These are phyloP conservation scores for Camponotus floridanus DNA, from an alignment of 1,140 invertebrate genomes.

Conservation along the genomic window DNA sequence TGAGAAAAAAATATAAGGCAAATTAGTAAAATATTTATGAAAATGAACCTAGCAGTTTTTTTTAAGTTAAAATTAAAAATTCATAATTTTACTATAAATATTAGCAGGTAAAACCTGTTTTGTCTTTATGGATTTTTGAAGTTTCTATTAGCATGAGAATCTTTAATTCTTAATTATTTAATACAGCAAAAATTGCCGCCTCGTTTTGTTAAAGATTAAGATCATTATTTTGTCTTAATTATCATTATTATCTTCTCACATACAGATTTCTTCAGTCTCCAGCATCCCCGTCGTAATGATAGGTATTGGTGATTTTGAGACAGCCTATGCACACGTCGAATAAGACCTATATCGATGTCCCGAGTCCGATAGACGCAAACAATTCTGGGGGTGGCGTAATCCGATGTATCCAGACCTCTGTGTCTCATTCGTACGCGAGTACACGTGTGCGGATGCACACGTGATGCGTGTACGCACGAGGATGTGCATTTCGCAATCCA, in stretches of 20 bases:
- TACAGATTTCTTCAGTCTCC: no score
- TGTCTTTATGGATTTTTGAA: neutral
- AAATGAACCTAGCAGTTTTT: neutral
- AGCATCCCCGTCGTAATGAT: neutral
- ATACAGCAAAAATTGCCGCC: neutral
- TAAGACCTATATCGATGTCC: conserved; percentile 49
- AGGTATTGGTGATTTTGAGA: conserved; percentile 4
- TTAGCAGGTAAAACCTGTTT: neutral
- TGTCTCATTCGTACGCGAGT: conserved; percentile 2
- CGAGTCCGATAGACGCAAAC: conserved; percentile 42
- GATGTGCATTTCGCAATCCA: conserved; percentile 29
- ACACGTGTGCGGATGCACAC: conserved; percentile 13
- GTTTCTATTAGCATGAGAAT: neutral
- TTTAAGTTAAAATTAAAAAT: neutral
- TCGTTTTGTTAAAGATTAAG: neutral
- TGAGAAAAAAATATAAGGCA: no score
- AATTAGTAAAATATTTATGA: neutral
- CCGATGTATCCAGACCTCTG: conserved; percentile 51
- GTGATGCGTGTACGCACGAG: conserved; percentile 19
- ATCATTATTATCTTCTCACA: no score
- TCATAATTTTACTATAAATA: neutral
- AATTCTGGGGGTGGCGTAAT: conserved; percentile 43
- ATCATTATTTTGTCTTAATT: neutral
- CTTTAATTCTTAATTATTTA: neutral
- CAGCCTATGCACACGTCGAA: conserved; percentile 49